Conservation (phyloP, 2,797 vertebrate genomes). For the Xiphophorus birchmanni region DNA sequence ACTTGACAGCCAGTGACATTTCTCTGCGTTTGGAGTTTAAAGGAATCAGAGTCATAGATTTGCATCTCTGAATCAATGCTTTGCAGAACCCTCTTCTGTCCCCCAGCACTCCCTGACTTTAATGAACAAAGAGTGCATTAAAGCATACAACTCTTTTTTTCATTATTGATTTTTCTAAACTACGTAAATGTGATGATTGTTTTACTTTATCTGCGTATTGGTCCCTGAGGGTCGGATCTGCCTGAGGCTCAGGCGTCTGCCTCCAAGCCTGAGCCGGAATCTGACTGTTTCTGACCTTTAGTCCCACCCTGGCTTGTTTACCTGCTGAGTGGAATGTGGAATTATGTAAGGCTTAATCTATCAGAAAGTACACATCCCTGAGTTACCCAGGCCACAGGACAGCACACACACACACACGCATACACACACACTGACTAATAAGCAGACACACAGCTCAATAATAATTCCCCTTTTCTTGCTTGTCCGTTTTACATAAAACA, state of each 20-base stretch:
- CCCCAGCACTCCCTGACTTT: conserved; percentile 26
- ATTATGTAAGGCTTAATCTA: conserved; percentile 70
- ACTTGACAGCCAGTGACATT: neutral
- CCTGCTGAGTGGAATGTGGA: conserved; percentile 63
- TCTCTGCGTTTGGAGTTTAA: neutral
- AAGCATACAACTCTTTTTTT: conserved; percentile 31
- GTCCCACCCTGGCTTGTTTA: conserved; percentile 60
- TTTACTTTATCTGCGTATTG: conserved; percentile 35
- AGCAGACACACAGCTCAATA: conserved; percentile 36
- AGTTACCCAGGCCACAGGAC: conserved; percentile 57
- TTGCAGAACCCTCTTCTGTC: neutral
- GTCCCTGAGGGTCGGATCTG: conserved; percentile 34
- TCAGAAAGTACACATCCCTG: conserved; percentile 55
- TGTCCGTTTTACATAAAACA: neutral
- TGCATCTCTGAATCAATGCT: neutral
- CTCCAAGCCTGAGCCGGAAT: conserved; percentile 9
- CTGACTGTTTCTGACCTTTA: conserved; percentile 46
- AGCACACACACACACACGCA: conserved; percentile 10
- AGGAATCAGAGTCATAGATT: neutral
- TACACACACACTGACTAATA: conserved; percentile 13
- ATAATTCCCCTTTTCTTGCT: conserved; percentile 16
- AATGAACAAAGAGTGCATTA: conserved; percentile 24
- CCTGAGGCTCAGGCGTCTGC: conserved; percentile 18
- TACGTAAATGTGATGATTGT: conserved; percentile 32
- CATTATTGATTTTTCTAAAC: conserved; percentile 42